Base-by-base conservation (phyloP, 2,113 vertebrate species). In the Tetraodon nigroviridis region DNA sequence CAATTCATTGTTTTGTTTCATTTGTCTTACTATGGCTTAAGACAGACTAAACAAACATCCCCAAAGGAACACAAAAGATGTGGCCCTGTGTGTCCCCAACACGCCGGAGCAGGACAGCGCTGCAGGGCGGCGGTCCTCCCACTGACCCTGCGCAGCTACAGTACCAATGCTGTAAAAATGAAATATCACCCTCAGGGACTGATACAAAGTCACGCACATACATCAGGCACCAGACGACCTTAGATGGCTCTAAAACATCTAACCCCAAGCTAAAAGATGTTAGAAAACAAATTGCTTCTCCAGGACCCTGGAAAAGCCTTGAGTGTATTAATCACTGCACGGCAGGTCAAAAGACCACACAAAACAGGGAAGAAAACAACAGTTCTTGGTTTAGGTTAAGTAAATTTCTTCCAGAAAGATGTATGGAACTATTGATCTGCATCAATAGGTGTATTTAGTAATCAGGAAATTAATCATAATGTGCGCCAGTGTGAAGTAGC, bases 111-210 rank as follows among this genome's bases (percentile, higher is more conserved):
- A 21, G 11, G 21, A 29, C 19, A 12, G 21, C 22, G n/a, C 47
- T 51, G 6, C 58, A 70, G 51, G 51, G 71, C 42, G 20, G 29
- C 12, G 27, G 14, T 17, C 50, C 47, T 59, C 41, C 54, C 59
- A 42, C 52, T 70, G 65, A 73, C 44, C 47, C 63, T 19, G 2
- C 17, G 14, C 49, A 24, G 42, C 37, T 56, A n/a, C n/a, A n/a
- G 27, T 4, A 22, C 53, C n/a, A 11, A 42, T 14, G 60, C 19
- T 49, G 19, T 20, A 54, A 51, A 52, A 53, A 68, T 55, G 15
- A 71, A 67, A 52, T 27, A 48, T 24, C 32, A 42, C 56, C 73
- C 57, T 37, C 29, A 3, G 50, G 66, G 58, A 66, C 62, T 68
- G 58, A 72, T 58, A 72, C 53, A 21, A 61, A 37, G 47, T 51